Evolutionary conservation across 2,113 vertebrate species (phyloP).

Genomic region (Mesocricetus auratus): DNA sequence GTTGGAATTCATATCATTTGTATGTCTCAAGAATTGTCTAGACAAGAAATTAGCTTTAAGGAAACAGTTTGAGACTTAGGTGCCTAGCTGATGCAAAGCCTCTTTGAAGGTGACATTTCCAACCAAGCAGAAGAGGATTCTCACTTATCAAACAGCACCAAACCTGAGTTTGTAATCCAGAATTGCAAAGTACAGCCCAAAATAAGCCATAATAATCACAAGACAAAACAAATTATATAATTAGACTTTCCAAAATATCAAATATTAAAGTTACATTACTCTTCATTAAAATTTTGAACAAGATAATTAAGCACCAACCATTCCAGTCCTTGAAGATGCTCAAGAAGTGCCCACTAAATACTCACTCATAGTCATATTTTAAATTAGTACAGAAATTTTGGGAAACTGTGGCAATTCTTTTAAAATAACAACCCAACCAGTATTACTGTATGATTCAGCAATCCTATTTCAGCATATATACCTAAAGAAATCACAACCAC

Average conservation of each 20-base stretch:
- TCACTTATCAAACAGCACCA: neutral
- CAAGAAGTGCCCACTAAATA: conserved; percentile 87
- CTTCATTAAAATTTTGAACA: conserved; percentile 79
- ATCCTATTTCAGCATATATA: neutral
- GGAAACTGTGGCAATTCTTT: neutral
- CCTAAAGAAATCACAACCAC: neutral
- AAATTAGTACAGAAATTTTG: neutral
- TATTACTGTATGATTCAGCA: neutral
- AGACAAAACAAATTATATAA: conserved; percentile 21
- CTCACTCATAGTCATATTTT: neutral
- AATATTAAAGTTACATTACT: neutral
- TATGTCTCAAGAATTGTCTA: neutral
- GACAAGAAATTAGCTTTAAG: conserved; percentile 40
- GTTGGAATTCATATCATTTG: conserved; percentile 1
- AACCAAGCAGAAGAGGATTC: conserved; percentile 28
- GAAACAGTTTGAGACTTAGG: neutral
- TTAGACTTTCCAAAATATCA: conserved; percentile 21
- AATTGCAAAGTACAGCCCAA: neutral
- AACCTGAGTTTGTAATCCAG: neutral
- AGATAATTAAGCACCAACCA: conserved; percentile 89
- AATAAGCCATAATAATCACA: neutral
- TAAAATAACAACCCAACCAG: neutral
- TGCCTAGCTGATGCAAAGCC: neutral
- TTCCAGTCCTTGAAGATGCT: conserved; percentile 90
- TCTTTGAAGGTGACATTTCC: conserved; percentile 11